These are phyloP conservation scores for Piscicola geometra DNA, from an alignment of 2,888 invertebrate genomes.

Conservation along the genomic window DNA sequence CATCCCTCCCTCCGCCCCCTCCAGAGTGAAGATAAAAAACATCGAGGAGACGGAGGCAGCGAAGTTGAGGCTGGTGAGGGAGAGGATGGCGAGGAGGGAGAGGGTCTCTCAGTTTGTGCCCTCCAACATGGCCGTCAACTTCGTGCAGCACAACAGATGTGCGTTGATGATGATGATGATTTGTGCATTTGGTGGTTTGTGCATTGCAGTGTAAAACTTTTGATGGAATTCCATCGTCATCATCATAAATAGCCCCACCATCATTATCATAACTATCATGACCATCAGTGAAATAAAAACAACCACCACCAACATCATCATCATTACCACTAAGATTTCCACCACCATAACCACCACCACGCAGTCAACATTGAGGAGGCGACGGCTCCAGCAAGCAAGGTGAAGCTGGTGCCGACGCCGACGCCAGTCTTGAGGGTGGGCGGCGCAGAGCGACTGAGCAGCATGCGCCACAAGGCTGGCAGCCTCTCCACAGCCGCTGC, in stretches of 20 bases:
- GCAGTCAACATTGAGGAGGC: conserved; percentile 77
- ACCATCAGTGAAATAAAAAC: too few relatives aligned
- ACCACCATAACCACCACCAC: too few relatives aligned
- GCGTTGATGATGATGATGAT: too few relatives aligned
- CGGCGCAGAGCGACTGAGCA: conserved; percentile 46
- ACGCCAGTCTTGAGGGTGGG: conserved; percentile 49
- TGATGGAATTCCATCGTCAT: too few relatives aligned
- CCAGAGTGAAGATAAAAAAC: conserved; percentile 87
- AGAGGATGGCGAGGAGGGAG: conserved; percentile 83
- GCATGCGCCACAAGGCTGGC: not conserved
- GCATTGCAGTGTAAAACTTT: too few relatives aligned
- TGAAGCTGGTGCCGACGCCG: conserved; percentile 46
- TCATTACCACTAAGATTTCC: too few relatives aligned
- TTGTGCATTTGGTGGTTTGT: too few relatives aligned
- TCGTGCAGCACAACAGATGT: conserved; percentile 94
- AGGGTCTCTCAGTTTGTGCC: conserved; percentile 86
- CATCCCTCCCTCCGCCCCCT: too few relatives aligned
- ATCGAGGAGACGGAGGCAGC: conserved; percentile 99
- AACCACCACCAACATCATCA: too few relatives aligned
- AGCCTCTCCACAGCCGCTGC: not conserved
- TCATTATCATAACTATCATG: too few relatives aligned
- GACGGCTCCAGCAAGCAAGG: conserved; percentile 48
- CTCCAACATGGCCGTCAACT: conserved; percentile 95
- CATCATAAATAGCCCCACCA: too few relatives aligned
- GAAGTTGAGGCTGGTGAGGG: conserved; percentile 82